A percentile compares a stretch with the other conserved stretches of the same genome.
Conservation (phyloP, 2,888 invertebrate genomes). For the Sylvicola cinctus region DNA sequence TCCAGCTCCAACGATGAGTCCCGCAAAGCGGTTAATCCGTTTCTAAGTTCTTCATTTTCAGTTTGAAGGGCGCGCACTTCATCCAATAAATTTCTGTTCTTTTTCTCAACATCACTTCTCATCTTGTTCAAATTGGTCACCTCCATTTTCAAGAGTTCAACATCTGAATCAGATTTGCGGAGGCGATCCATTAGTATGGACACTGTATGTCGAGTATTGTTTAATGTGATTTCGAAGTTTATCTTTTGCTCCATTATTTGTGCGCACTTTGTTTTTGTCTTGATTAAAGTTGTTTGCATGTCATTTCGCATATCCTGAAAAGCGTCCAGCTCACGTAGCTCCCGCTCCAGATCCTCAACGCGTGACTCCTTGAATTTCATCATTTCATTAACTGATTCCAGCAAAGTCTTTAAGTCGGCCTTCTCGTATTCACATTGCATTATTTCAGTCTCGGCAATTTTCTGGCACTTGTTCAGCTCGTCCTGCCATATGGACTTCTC, state of each 20-base stretch:
- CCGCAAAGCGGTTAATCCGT: constrained; percentile 14
- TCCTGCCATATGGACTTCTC: constrained; percentile 26
- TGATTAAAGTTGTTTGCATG: constrained; percentile 21
- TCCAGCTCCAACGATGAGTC: constrained; percentile 20
- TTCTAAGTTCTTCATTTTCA: constrained; percentile 17
- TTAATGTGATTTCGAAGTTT: constrained; percentile 23
- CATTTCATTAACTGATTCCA: constrained; percentile 21
- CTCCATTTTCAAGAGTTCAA: constrained; percentile 23
- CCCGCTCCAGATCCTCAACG: constrained; percentile 21
- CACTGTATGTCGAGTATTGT: constrained; percentile 23
- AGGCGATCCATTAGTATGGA: constrained; percentile 25
- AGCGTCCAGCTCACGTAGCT: constrained; percentile 21
- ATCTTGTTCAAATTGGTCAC: constrained; percentile 18
- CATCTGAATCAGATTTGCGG: constrained; percentile 25
- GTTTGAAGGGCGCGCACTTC: constrained; percentile 15
- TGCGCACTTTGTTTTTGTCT: constrained; percentile 21
- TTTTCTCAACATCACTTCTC: constrained; percentile 18
- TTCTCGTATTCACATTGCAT: constrained; percentile 32
- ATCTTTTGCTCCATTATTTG: constrained; percentile 24
- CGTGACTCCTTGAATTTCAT: constrained; percentile 22
- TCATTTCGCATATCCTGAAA: constrained; percentile 21
- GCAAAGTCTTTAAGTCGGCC: constrained; percentile 24
- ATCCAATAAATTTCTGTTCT: constrained; percentile 15
- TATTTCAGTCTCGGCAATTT: constrained; percentile 30
- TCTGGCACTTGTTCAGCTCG: constrained; percentile 32